Conservation (phyloP, 1,140 invertebrate genomes). For the Parasteatoda tepidariorum region DNA sequence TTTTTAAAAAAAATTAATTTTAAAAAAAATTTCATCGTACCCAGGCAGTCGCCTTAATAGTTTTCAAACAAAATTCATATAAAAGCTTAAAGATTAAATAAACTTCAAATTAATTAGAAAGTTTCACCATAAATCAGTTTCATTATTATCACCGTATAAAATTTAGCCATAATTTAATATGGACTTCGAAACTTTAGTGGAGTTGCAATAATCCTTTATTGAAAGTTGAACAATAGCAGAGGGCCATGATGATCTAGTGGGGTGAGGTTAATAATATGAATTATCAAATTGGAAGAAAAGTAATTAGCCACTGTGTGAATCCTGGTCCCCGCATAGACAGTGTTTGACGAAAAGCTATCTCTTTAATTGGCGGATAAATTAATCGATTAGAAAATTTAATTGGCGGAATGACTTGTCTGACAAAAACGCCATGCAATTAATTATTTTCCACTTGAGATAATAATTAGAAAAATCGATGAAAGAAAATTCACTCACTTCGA, state of each 20-base stretch:
- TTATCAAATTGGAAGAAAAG: slow-evolving; percentile 36
- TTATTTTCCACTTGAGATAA: slow-evolving; percentile 56
- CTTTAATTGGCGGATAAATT: slow-evolving; percentile 42
- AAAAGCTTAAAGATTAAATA: too few relatives aligned
- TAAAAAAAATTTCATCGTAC: too few relatives aligned
- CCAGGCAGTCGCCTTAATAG: too few relatives aligned
- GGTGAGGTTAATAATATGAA: slow-evolving; percentile 21
- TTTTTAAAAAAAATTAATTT: too few relatives aligned
- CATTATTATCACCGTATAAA: too few relatives aligned
- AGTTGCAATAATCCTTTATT: too few relatives aligned
- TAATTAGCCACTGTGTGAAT: slow-evolving; percentile 35
- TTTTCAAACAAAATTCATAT: too few relatives aligned
- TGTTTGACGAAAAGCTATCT: slow-evolving; percentile 1
- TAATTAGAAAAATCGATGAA: slow-evolving; percentile 51
- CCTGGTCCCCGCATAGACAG: background rate
- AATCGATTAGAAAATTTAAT: slow-evolving; percentile 56
- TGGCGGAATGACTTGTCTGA: slow-evolving; percentile 26
- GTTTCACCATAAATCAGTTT: too few relatives aligned
- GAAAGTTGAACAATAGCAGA: too few relatives aligned
- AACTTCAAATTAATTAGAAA: too few relatives aligned
- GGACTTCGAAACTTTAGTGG: too few relatives aligned
- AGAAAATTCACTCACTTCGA: slow-evolving; percentile 9
- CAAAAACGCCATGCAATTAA: slow-evolving; percentile 47
- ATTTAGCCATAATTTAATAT: too few relatives aligned
- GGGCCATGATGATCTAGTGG: background rate